Evolutionary conservation across 2,888 invertebrate species (phyloP), one percentile per base, ranked within the genome.

Genomic region (Sarcophaga carnaria): DNA sequence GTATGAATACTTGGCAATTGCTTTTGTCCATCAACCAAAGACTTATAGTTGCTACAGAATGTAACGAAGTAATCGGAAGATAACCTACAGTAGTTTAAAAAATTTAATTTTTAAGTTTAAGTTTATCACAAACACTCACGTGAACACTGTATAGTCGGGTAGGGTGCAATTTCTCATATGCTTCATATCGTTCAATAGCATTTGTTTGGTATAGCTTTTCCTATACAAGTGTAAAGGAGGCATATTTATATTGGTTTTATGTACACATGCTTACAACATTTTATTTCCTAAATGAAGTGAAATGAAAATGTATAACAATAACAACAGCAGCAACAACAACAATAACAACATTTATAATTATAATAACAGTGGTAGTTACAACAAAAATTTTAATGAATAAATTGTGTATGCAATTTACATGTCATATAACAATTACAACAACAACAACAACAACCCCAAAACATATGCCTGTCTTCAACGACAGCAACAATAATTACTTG

Each of bases 351-450:
- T 12, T 10, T 49, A 49, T 49, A 37, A 37, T 37, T 37, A 37
- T 37, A 37, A 37, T 49, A 14, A 11, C 11, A 17, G 17, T 17
- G 17, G 54, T 14, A 14, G 54, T 54, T 54, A 54, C 54, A 70
- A 59, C 66, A 27, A 22, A n/a, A 37, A 37, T 37, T 8, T 67
- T 63, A 54, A 54, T 54, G 54, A 71, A 71, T 80, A 64, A 71
- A 79, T 70, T 79, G 37, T 70, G 20, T 63, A 27, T 79, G 20
- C 62, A 78, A 69, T 69, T 77, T 66, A 27, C 27, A 64, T 66
- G 76, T 12, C 49, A 49, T 54, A 64, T 12, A 22, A 27, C 10
- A 66, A 76, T 27, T 49, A 49, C n/a, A 27, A 14, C 8, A 66
- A 64, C 11, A 17, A 49, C n/a, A 27, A 14, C 8, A 45, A 45